Base-by-base conservation (phyloP, 2,113 vertebrate genomes). In the Aphyosemion australe region DNA sequence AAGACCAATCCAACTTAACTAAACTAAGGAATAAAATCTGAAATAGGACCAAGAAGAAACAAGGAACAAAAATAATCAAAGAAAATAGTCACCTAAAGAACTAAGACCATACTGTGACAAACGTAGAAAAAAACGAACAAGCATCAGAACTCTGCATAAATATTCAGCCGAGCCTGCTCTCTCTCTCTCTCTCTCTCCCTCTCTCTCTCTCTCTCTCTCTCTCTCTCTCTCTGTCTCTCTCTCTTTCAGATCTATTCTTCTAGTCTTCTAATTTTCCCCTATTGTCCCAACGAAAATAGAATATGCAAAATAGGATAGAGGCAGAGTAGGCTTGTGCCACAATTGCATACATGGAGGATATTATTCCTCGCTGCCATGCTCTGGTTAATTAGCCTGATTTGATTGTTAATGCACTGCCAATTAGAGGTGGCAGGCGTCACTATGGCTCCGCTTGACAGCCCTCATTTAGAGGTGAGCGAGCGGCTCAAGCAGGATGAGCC, bases 381-480 rank as follows among this genome's bases (percentile, higher is more conserved):
- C 81, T 76, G 91, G 86, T 87, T 94, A 93, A 94, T 95, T 93
- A 93, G 91, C 88, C 92, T 94, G 93, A 95, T 95, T 94, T 92
- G 90, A 91, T 93, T 92, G 93, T 94, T 95, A 95, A 94, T 93
- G 94, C 94, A 87, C 90, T 93, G 92, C 92, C 93, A 95, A 94
- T 95, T 95, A 94, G 84, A 89, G 76, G 91, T 90, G 91, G 91
- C 93, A 73, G 88, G 72, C 79, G 39, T 85, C 79, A 78, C 64
- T 74, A 54, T 76, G 76, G 82, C 72, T 67, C 41, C 43, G 63
- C 84, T 79, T 89, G 88, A 87, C 85, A 90, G 87, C 70, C 76
- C 76, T 89, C 87, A 82, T 89, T 87, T 83, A 69, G 79, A 85
- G 82, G 84, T 86, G 86, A 85, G 79, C 50, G 59, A 74, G 80